Evolutionary conservation across 2,113 vertebrate genomes (phyloP).

Genomic region (Struthidea cinerea): DNA sequence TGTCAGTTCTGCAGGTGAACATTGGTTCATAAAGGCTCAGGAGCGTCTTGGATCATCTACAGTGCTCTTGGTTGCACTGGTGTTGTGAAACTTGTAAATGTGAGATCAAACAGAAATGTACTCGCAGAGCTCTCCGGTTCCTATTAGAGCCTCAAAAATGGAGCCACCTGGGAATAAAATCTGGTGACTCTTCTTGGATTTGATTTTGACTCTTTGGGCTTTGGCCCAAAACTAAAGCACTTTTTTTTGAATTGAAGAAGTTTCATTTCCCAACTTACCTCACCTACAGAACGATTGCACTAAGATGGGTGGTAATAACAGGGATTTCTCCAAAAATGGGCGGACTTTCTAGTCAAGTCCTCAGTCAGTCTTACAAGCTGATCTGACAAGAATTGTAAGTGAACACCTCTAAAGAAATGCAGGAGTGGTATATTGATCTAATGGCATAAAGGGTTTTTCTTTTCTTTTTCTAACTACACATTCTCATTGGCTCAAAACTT

Average conservation of each 20-base stretch:
- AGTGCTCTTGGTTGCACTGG: not conserved
- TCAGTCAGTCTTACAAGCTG: not conserved
- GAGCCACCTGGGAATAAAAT: not conserved
- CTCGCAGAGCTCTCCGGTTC: not conserved
- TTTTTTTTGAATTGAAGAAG: not conserved
- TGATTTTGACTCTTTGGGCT: not conserved
- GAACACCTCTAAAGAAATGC: not conserved
- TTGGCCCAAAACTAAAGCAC: not conserved
- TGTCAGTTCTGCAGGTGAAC: slow-evolving; percentile 40
- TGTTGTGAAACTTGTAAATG: not conserved
- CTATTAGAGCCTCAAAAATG: not conserved
- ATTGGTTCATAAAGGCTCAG: not conserved
- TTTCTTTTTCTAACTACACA: not conserved
- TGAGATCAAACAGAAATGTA: not conserved
- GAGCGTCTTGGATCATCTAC: not conserved
- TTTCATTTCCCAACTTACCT: not conserved
- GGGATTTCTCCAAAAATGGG: slow-evolving; percentile 1
- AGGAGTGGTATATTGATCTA: not conserved
- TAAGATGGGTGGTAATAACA: not conserved
- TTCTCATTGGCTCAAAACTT: slow-evolving; percentile 21
- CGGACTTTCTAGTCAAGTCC: not conserved
- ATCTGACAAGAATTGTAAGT: not conserved
- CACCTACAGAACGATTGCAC: slow-evolving; percentile 24
- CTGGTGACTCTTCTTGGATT: not conserved
- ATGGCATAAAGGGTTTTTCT: not conserved